Base-by-base conservation (phyloP, 92 coral and sea anemone genomes). In the Bergia puertoricense region DNA sequence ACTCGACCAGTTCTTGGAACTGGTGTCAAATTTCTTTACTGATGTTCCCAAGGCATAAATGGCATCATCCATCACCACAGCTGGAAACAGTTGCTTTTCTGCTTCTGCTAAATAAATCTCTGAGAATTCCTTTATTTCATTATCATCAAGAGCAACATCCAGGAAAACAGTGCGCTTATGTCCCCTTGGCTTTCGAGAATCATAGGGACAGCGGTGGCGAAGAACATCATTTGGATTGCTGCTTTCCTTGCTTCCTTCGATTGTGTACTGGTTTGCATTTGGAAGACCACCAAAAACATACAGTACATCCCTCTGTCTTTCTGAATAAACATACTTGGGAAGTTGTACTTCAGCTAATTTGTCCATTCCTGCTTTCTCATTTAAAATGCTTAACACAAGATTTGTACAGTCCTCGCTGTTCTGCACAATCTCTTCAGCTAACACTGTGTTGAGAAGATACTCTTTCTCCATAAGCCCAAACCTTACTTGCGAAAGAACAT, bases 281-380 rank as follows among this genome's bases (percentile, higher is more conserved):
- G 45, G 78, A 8, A 84, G 77, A 45, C 94, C 94, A 23, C 94
- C 94, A 82, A 57, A 89, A 8, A 92, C 57, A 67, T 92, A 92
- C 67, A 92, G 85, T 18, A 83, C 94, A 67, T 89, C 77, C 45
- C 54, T 74, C 84, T 89, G 84, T 68, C 94, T 81, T 89, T 92
- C 85, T 54, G 76, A 89, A 16, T 39, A 79, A 81, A 76, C 6
- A 62, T 37, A 41, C n/a, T 40, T 57, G 5, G 79, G 85, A 48
- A 85, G 44, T 45, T 36, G 4, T n/a, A 66, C 48, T 41, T 45
- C 42, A 9, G 75, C 10, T 23, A 76, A n/a, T 11, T 50, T 20
- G 4, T 40, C 20, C 2, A 18, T 15, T 54, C 72, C 76, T 16
- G 76, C 56, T 38, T 68, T 57, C 65, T 45, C 74, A 50, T 59